Conservation (phyloP, 1,140 invertebrate genomes). For the Pseudomyrmex gracilis region DNA sequence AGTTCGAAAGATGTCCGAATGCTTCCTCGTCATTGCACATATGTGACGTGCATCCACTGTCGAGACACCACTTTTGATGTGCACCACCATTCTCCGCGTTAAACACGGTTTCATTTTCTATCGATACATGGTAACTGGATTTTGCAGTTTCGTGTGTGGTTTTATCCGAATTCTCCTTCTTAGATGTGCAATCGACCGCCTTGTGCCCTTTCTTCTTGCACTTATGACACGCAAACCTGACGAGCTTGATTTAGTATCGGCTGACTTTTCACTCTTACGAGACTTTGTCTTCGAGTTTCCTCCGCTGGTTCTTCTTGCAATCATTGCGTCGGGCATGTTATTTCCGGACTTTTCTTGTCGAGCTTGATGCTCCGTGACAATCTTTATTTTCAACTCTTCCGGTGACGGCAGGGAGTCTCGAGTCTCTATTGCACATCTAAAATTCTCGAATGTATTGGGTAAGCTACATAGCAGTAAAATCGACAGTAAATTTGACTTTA, state of each 20-base stretch:
- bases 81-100: neutral
- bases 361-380: slow-evolving; percentile 1
- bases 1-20: slow-evolving; percentile 50
- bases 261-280: too few species aligned
- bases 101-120: neutral
- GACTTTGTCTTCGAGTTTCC: too few species aligned
- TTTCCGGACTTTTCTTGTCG: neutral
- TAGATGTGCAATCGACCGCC: too few species aligned
- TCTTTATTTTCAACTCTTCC: neutral
- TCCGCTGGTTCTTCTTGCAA: neutral
- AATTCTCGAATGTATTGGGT: slow-evolving; percentile 1
- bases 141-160: neutral
- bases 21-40: neutral
- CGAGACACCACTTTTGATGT: slow-evolving; percentile 55
- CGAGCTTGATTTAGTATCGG: too few species aligned
- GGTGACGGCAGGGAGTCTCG: neutral
- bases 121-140: neutral
- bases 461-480: slow-evolving; percentile 32
- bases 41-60: slow-evolving; percentile 60
- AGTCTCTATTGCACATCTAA: neutral
- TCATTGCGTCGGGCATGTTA: neutral
- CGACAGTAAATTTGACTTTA: neutral
- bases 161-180: too few species aligned
- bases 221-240: too few species aligned
- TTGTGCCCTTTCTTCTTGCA: too few species aligned